Evolutionary conservation across 2,113 vertebrate species (phyloP).

Genomic region (Falcunculus frontatus): DNA sequence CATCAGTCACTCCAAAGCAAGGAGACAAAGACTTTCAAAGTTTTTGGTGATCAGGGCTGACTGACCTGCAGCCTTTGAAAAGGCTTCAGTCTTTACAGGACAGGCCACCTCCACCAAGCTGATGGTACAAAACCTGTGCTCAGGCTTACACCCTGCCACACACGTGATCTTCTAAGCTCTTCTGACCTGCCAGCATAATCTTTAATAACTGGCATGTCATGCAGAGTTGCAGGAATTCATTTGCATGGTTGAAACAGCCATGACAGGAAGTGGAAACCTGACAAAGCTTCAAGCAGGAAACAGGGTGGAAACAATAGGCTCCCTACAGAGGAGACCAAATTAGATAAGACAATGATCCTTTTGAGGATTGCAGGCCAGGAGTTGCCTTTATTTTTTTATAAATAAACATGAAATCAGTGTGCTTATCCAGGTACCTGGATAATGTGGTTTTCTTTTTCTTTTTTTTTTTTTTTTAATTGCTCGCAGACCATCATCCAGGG

Average conservation of each 20-base stretch:
- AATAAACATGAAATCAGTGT: neutral
- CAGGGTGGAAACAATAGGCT: slow-evolving; percentile 16
- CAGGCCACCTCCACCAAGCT: neutral
- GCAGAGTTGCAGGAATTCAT: neutral
- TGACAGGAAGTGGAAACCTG: neutral
- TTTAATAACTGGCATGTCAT: neutral
- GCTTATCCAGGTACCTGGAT: neutral
- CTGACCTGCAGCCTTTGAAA: neutral
- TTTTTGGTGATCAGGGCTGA: neutral
- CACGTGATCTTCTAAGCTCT: neutral
- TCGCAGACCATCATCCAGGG: neutral
- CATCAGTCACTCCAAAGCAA: neutral
- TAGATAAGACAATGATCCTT: slow-evolving; percentile 34
- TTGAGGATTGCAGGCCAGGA: neutral
- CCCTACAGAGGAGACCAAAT: slow-evolving; percentile 29
- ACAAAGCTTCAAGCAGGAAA: slow-evolving; percentile 38
- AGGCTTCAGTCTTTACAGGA: neutral
- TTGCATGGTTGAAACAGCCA: neutral
- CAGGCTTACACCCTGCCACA: neutral
- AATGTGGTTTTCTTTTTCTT: neutral
- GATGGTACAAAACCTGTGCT: neutral
- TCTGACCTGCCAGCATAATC: neutral
- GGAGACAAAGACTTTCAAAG: neutral
- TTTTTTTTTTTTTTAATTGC: neutral
- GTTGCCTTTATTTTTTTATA: slow-evolving; percentile 19